phyloP scores from a whole-genome alignment of 2,797 vertebrate genomes.

The Sarcoramphus papa region DNA sequence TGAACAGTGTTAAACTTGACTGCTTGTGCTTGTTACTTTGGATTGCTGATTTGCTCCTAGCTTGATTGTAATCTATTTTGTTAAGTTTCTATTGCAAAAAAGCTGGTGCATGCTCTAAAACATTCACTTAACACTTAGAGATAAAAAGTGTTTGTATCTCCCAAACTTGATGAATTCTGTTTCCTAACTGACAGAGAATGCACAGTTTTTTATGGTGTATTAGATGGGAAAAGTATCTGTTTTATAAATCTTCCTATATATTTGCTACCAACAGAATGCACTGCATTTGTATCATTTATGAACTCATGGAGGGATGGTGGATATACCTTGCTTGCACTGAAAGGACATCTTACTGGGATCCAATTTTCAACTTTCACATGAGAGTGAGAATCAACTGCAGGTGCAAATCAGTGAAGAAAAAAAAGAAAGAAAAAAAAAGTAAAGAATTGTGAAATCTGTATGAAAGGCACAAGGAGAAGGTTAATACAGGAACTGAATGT shows the following conservation, averaged over 20 bases:
- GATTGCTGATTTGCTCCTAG: not conserved
- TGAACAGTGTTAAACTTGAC: not conserved
- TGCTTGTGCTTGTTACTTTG: not conserved
- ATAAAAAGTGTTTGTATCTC: not conserved
- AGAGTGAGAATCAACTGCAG: not conserved
- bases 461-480: not conserved
- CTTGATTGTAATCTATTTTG: not conserved
- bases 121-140: not conserved
- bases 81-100: not conserved
- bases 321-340: not conserved
- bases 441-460: not conserved
- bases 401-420: not conserved
- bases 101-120: not conserved
- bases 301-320: not conserved
- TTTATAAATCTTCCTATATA: not conserved
- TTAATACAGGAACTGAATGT: not conserved
- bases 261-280: not conserved
- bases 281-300: not conserved
- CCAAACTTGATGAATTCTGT: not conserved
- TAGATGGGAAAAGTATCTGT: not conserved
- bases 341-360: not conserved
- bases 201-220: not conserved
- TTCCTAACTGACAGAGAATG: not conserved
- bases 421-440: not conserved
- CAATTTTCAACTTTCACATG: not conserved